Evolutionary conservation across 1,140 invertebrate species (phyloP), one percentile per base, ranked within the genome.

Genomic region (Cyrtorhinus lividipennis): DNA sequence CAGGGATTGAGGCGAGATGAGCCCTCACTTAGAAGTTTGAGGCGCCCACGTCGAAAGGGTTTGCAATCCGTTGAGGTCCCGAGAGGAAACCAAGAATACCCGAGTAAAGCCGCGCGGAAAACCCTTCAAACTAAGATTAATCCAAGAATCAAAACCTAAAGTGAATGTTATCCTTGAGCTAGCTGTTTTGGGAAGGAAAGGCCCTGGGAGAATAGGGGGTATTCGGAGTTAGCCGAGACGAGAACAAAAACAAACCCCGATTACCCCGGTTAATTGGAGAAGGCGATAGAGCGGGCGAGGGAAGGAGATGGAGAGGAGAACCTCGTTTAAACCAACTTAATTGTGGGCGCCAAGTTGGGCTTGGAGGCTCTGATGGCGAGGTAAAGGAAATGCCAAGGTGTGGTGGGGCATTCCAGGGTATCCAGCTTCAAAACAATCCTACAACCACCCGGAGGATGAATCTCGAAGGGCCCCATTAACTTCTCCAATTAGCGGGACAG

Each of bases 221-320:
- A 5, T 22, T 53, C 5, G 30, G 15, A 15, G 5, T 38, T 15
- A 38, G 15, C 48, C 48, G 20, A 53, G 12, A 53, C 5, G 48
- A 3, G 48, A 53, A 53, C 48, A 53, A 53, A 53, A 53, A 53
- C 48, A 53, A 53, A 53, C 10, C 48, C 48, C 48, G 48, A 53
- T 53, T 53, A 53, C 48, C 48, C 18, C 48, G 48, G 48, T 53
- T 53, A 53, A 53, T 53, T 53, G 48, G 48, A 53, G 10, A 53
- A 53, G 48, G 20, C 48, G 48, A 53, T 44, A 20, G 20, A 53
- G 10, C 12, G 48, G 18, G 48, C 20, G 48, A 20, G 48, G 48
- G 38, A n/a, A 10, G 38, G 38, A 44, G 38, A n/a, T 8, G 3
- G 48, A 53, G 20, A 20, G 8, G 20, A 20, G 48, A 53, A 10